These are phyloP conservation scores for Lontra canadensis DNA, from an alignment of 2,113 vertebrate genomes.

Conservation along the genomic window DNA sequence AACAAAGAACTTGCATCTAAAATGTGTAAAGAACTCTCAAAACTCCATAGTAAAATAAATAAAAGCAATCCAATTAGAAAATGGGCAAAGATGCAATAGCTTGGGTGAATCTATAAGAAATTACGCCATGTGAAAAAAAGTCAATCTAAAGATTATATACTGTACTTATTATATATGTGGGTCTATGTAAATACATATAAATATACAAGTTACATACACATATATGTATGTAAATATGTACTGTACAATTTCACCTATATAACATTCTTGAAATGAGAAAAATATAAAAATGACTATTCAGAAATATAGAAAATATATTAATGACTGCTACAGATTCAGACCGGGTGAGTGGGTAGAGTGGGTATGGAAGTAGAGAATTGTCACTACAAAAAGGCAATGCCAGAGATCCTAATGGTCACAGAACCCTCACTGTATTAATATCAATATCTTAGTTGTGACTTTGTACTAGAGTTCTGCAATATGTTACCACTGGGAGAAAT, in stretches of 20 bases:
- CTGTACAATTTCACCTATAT: background rate
- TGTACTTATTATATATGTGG: background rate
- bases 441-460: background rate
- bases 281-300: background rate
- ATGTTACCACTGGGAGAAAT: background rate
- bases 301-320: background rate
- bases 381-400: background rate
- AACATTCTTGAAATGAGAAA: background rate
- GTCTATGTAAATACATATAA: background rate
- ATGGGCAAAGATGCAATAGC: background rate
- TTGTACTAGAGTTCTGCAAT: background rate
- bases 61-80: constrained; percentile 44
- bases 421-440: background rate
- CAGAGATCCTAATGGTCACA: background rate
- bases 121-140: background rate
- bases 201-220: background rate
- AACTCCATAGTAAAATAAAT: constrained; percentile 14
- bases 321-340: background rate
- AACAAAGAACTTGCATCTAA: background rate
- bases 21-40: background rate
- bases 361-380: rapidly evolving
- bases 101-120: constrained; percentile 32
- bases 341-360: rapidly evolving
- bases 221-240: background rate
- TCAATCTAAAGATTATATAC: background rate